Percentiles rank a stretch among this genome's conserved stretches.
These are phyloP conservation scores for Prolemur simus DNA, from an alignment of 2,113 vertebrate genomes.

Conservation along the genomic window DNA sequence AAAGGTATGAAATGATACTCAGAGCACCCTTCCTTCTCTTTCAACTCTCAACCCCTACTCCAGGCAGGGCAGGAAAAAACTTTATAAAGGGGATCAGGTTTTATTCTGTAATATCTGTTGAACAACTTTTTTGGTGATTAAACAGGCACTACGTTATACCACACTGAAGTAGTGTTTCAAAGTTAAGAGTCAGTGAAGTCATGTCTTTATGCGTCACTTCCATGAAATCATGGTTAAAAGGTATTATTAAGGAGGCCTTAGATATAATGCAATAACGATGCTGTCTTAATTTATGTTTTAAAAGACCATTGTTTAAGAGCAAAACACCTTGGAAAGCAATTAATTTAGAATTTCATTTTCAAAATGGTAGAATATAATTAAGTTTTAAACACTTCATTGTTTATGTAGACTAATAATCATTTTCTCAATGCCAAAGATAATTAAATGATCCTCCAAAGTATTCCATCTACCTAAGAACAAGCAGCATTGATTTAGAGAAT, in stretches of 20 bases:
- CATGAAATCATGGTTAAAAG: slow-evolving; percentile 42
- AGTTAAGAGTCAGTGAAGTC: slow-evolving; percentile 21
- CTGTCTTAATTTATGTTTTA: slow-evolving; percentile 33
- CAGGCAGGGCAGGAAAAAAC: neutral
- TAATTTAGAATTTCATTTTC: slow-evolving; percentile 58
- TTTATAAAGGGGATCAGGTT: neutral
- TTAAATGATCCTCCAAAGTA: slow-evolving; percentile 54
- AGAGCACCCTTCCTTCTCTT: neutral
- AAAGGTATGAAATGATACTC: slow-evolving; percentile 15
- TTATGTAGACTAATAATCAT: slow-evolving; percentile 25
- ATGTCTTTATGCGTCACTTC: slow-evolving; percentile 11
- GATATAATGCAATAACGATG: slow-evolving; percentile 43
- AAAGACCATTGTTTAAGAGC: slow-evolving; percentile 55
- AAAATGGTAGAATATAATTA: slow-evolving; percentile 36
- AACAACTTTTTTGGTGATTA: slow-evolving; percentile 9
- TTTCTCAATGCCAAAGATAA: slow-evolving; percentile 49
- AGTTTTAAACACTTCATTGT: neutral
- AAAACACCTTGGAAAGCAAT: slow-evolving; percentile 47
- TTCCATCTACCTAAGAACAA: slow-evolving; percentile 31
- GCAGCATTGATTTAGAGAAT: neutral
- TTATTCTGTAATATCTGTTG: neutral
- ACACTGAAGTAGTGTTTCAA: slow-evolving; percentile 15
- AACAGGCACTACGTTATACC: slow-evolving; percentile 2
- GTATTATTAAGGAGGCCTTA: slow-evolving; percentile 18
- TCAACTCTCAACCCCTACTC: neutral